Conservation (phyloP, 2,888 invertebrate genomes). For the Agriotes lineatus region DNA sequence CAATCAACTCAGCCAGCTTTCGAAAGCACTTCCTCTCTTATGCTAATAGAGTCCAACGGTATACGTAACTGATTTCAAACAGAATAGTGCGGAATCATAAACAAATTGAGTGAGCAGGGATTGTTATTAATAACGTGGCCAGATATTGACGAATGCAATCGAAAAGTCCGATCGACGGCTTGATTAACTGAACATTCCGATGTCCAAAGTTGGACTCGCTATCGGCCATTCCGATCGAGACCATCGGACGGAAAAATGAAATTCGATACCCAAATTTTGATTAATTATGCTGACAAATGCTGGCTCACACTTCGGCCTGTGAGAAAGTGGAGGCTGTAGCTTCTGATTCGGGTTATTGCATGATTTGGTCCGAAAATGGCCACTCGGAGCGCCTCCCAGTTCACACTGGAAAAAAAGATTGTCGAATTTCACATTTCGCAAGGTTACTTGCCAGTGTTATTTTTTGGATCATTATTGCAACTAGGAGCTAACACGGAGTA, state of each 20-base stretch:
- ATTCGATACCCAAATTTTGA: slow-evolving; percentile 25
- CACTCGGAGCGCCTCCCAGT: too few species aligned
- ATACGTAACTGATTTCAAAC: too few species aligned
- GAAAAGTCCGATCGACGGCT: slow-evolving; percentile 29
- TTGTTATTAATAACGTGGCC: slow-evolving; percentile 12
- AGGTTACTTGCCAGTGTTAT: too few species aligned
- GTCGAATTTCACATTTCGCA: too few species aligned
- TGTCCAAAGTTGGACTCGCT: slow-evolving; percentile 22
- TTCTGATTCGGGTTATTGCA: neutral
- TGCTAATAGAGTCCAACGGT: too few species aligned
- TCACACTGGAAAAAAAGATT: too few species aligned
- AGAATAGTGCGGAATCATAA: too few species aligned
- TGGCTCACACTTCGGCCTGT: neutral
- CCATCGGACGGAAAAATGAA: slow-evolving; percentile 3
- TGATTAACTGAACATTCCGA: slow-evolving; percentile 29
- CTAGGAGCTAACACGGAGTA: too few species aligned
- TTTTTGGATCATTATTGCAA: too few species aligned
- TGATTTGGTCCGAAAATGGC: too few species aligned
- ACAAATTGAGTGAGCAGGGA: slow-evolving; percentile 12
- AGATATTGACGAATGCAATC: slow-evolving; percentile 29
- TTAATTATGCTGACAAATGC: slow-evolving; percentile 16
- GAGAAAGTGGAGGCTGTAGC: neutral
- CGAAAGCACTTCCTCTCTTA: too few species aligned
- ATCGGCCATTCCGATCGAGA: slow-evolving; percentile 21
- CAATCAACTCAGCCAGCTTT: too few species aligned